Percentiles rank a stretch among this genome's conserved stretches.
These are phyloP conservation scores for Heliopora coerulea DNA, from an alignment of 92 coral and sea anemone genomes.

Conservation along the genomic window DNA sequence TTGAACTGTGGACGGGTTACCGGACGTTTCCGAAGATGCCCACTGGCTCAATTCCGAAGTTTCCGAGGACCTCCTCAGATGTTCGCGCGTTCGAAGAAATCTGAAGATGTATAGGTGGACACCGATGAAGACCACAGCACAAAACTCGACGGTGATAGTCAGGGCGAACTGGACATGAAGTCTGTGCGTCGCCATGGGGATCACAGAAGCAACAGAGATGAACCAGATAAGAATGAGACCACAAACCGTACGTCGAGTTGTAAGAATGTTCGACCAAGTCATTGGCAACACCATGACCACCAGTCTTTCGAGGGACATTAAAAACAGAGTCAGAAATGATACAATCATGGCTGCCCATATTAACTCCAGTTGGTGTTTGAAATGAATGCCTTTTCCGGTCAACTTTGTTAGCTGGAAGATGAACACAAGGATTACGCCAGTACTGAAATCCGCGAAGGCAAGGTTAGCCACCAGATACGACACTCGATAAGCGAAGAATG, in stretches of 20 bases:
- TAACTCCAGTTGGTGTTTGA: neutral
- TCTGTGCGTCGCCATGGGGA: neutral
- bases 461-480: conserved; percentile 36
- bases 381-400: neutral
- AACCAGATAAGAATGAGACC: neutral
- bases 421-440: conserved; percentile 6
- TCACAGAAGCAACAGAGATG: neutral
- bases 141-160: neutral
- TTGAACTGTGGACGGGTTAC: no score
- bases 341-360: conserved; percentile 12
- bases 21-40: no score
- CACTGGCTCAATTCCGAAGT: neutral
- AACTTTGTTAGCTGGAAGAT: neutral
- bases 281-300: conserved; percentile 14
- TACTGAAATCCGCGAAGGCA: conserved; percentile 18
- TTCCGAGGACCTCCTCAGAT: neutral
- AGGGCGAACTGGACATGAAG: neutral
- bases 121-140: conserved; percentile 5
- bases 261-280: conserved; percentile 19
- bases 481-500: conserved; percentile 9
- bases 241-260: conserved; percentile 4
- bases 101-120: conserved; percentile 22
- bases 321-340: conserved; percentile 12
- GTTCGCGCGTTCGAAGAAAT: neutral
- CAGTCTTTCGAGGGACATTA: conserved; percentile 28